Conservation (phyloP, 2,797 vertebrate species). For the Coracias cyanogaster region DNA sequence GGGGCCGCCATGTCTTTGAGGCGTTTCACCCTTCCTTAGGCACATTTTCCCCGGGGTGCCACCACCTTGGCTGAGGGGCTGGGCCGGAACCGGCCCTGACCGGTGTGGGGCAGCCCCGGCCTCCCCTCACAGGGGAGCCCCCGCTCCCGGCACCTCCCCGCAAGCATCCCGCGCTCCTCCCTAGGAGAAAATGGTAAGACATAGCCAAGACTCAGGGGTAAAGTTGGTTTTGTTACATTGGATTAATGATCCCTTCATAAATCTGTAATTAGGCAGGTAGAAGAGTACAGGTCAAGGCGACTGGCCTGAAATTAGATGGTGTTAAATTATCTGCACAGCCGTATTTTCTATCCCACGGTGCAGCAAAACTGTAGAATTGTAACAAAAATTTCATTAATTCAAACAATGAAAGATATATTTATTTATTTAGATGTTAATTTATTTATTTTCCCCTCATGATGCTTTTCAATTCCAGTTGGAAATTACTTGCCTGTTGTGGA, state of each 20-base stretch:
- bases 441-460: fast-evolving
- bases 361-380: neutral
- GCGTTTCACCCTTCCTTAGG: too few species aligned
- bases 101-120: fast-evolving
- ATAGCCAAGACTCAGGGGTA: neutral
- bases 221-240: neutral
- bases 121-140: neutral
- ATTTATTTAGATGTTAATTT: too few species aligned
- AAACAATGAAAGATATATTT: neutral
- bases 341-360: neutral
- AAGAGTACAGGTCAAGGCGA: neutral
- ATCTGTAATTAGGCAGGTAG: neutral
- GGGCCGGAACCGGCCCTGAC: too few species aligned
- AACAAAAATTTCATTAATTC: neutral
- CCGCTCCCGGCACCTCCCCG: fast-evolving
- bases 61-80: fast-evolving
- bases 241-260: neutral
- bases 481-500: neutral
- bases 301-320: neutral
- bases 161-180: fast-evolving
- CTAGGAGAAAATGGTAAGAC: neutral
- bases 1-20: fast-evolving
- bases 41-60: fast-evolving
- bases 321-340: neutral
- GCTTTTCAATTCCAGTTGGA: neutral